These are phyloP conservation scores for Hippopotamus amphibius DNA, from an alignment of 2,113 vertebrate genomes.

Conservation along the genomic window DNA sequence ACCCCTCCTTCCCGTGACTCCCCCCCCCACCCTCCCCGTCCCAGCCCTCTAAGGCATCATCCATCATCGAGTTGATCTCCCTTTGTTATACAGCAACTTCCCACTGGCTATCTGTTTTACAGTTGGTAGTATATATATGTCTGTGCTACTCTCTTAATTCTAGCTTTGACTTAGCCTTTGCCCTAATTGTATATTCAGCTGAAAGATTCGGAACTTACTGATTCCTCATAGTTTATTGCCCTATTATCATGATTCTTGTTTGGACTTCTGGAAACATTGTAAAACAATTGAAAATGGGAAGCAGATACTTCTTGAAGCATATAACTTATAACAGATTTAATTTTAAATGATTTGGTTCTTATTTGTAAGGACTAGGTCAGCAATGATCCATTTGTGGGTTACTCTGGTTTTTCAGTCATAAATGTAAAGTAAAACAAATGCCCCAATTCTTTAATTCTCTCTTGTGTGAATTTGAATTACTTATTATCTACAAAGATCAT, in stretches of 20 bases:
- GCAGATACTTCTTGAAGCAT: background rate
- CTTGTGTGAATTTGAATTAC: background rate
- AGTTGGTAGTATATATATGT: no score
- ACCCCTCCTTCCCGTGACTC: no score
- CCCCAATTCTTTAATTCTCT: background rate
- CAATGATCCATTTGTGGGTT: background rate
- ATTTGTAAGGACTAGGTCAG: constrained; percentile 55
- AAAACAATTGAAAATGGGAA: background rate
- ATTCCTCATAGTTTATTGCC: accelerated
- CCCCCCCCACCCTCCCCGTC: no score
- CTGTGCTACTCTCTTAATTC: background rate
- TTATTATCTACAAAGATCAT: background rate
- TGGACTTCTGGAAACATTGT: background rate
- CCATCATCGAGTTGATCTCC: no score
- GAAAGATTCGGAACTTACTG: background rate
- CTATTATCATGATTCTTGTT: background rate
- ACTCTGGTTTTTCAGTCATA: background rate
- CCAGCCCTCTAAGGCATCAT: no score
- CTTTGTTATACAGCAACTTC: no score
- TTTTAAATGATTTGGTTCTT: constrained; percentile 61
- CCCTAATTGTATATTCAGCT: constrained; percentile 33
- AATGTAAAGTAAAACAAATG: constrained; percentile 19
- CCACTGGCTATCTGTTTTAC: no score
- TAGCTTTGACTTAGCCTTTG: constrained; percentile 36
- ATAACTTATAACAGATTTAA: background rate